Base-by-base conservation (phyloP, 2,797 vertebrate species). In the Acanthurus lineatus region DNA sequence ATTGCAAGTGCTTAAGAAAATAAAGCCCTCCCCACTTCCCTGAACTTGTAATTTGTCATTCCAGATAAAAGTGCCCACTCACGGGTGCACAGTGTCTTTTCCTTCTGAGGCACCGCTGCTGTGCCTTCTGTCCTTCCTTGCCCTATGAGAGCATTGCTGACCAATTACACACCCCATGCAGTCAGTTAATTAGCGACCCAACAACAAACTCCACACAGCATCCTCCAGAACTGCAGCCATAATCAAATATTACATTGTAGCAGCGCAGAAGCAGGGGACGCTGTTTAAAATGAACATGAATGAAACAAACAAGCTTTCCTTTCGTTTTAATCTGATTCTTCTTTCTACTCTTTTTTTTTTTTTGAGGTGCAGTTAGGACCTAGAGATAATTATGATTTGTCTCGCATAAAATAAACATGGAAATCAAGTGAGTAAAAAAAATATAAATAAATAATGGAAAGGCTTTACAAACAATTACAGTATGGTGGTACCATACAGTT, bases 241-340 rank as follows among this genome's bases (percentile, higher is more conserved):
- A 54, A 77, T 86, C 58, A 84, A 87, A 75, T 76, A 61, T 84
- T 67, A 81, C 78, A 44, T 66, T 2, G 67, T 77, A 86, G 79
- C 79, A 71, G 73, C 86, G 83, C 85, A 63, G 32, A 89, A 63
- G 81, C 87, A 84, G 86, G 85, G 73, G 85, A 81, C 4, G 73
- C 83, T 79, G 83, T 74, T 78, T 61, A 79, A 54, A 89, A 87
- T 79, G 52, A 88, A 69, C 69, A 79, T 76, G 58, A 92, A 89
- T 89, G 62, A 89, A 86, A 86, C 65, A 83, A 90, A 89, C 79
- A 48, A 86, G 82, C 82, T 91, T 88, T 88, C 60, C 66, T 92
- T 90, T 92, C 40, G 69, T 93, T 94, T 92, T 91, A 91, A 94
- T 90, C 90, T 74, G 89, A 92, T 91, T 81, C 22, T 87, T 91